phyloP scores from a whole-genome alignment of 2,113 vertebrate genomes.

The Lepus americanus region DNA sequence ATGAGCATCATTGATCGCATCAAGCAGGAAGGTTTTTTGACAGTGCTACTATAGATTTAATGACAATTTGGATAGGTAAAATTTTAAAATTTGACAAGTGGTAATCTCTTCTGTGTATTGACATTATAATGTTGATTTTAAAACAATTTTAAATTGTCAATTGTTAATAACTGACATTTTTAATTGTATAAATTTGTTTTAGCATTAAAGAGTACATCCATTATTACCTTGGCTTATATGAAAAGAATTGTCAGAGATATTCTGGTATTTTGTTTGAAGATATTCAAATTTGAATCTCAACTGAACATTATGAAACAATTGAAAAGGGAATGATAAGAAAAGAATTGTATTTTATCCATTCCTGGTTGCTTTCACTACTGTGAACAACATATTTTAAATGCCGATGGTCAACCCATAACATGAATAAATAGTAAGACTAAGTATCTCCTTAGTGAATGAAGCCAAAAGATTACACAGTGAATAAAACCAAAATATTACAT shows the following conservation, averaged over 20 bases:
- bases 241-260: not conserved
- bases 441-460: conserved; percentile 46
- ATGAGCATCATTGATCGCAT: not conserved
- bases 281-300: not conserved
- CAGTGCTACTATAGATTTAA: not conserved
- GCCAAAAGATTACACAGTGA: conserved; percentile 51
- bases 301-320: conserved; percentile 42
- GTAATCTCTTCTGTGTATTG: not conserved
- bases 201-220: not conserved
- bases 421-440: conserved; percentile 47
- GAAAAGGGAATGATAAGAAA: not conserved
- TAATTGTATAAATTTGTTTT: not conserved
- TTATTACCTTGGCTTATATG: not conserved
- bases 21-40: not conserved
- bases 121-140: not conserved
- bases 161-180: not conserved
- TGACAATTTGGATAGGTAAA: not conserved
- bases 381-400: not conserved
- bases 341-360: conserved; percentile 50
- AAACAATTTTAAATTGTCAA: not conserved
- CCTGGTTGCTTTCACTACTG: not conserved
- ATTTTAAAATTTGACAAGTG: not conserved
- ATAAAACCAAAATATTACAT: conserved; percentile 53
- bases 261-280: conserved; percentile 17
- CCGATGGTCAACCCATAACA: not conserved